Base-by-base conservation (phyloP, 2,797 vertebrate genomes). In the Xerus rutilus region DNA sequence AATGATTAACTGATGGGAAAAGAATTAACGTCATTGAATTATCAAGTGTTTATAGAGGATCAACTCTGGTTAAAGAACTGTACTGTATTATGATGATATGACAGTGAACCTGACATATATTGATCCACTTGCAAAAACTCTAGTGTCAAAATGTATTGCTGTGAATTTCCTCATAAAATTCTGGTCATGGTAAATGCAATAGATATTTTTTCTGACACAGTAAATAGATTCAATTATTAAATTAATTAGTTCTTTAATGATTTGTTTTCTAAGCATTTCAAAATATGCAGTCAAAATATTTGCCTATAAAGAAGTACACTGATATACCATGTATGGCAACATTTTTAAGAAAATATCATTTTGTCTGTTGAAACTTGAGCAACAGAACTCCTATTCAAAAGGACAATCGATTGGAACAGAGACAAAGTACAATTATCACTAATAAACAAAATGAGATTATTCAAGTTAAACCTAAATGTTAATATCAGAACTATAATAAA, bases 21-120 rank as follows among this genome's bases (percentile, higher is more conserved):
- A 83, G 84, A 93, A 95, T 88, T 86, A 88, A 91, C 39, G 13
- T 64, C 30, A 83, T 96, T 85, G 52, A 89, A 84, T 94, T 93
- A 82, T 78, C 17, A 74, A 89, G 25, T 96, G 28, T 81, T 88
- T 92, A 85, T 30, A 28, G 49, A 89, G 49, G 17, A 91, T 43
- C 10, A 84, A 52, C 39, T 64, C 14, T 49, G 20, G 84, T 47
- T 49, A 90, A 92, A 14, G 32, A 74, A n/a, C 65, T 69, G 7
- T 69, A 12, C 10, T 77, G 21, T 32, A 13, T 25, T 88, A 30
- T 47, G 39, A n/a, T 70, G 8, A 65, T 54, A 35, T 15, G 15
- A 32, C 39, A 87, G 3, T 32, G 17, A 73, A 52, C 11, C 11
- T 39, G 35, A 35, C 17, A 74, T 15, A 18, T 54, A 69, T 8